phyloP scores from a whole-genome alignment of 2,888 invertebrate species.

The Noctua janthina region DNA sequence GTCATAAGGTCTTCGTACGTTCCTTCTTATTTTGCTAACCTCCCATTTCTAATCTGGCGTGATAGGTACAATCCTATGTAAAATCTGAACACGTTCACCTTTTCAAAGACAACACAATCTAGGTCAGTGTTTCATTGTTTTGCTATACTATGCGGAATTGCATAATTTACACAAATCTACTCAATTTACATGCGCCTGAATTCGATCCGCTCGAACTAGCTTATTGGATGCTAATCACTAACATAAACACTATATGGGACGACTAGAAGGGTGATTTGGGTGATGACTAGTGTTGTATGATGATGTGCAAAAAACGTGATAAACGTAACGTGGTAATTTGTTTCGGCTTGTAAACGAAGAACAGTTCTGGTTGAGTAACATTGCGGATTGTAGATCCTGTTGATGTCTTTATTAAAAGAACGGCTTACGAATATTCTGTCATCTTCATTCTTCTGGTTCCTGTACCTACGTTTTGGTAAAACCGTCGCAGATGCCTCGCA shows the following conservation, averaged over 20 bases:
- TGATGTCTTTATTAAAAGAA: not conserved
- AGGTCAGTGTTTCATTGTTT: conserved; percentile 64
- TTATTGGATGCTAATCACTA: conserved; percentile 19
- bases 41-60: not conserved
- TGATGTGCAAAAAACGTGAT: not conserved
- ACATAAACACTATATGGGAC: not conserved
- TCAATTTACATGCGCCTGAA: conserved; percentile 46
- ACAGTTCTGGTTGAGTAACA: not conserved
- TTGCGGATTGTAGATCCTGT: not conserved
- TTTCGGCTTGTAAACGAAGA: not conserved
- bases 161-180: conserved; percentile 51
- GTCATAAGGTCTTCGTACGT: not conserved
- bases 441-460: not conserved
- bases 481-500: not conserved
- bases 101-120: conserved; percentile 50
- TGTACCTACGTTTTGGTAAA: not conserved
- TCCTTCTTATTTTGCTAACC: not conserved
- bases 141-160: conserved; percentile 40
- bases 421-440: not conserved
- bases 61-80: not conserved
- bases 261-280: not conserved
- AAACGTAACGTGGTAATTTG: not conserved
- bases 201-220: conserved; percentile 5
- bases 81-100: conserved; percentile 26
- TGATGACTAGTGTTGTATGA: not conserved